phyloP scores from a whole-genome alignment of 2,888 invertebrate genomes.

The Lepas anatifera region DNA sequence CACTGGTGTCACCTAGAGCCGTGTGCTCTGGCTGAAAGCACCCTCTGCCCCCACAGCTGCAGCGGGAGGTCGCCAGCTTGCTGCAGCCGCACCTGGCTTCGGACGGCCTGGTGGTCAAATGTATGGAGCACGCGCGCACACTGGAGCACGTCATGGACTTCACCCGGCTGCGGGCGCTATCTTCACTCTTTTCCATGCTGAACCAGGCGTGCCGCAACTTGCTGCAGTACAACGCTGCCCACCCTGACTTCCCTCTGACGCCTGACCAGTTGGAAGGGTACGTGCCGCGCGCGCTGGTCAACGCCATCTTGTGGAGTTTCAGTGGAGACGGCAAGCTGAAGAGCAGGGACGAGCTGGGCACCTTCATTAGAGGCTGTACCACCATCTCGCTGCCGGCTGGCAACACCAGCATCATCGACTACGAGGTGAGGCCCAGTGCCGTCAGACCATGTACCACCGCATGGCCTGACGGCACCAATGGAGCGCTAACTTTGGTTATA shows the following conservation, averaged over 20 bases:
- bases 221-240: slow-evolving; percentile 79
- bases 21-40: not conserved
- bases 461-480: no score
- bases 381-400: slow-evolving; percentile 82
- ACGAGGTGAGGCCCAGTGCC: slow-evolving; percentile 52
- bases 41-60: slow-evolving; percentile 45
- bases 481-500: no score
- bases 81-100: slow-evolving; percentile 76
- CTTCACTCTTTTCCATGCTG: slow-evolving; percentile 93
- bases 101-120: slow-evolving; percentile 85
- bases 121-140: slow-evolving; percentile 77
- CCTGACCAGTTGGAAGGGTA: slow-evolving; percentile 86
- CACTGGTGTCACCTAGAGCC: no score
- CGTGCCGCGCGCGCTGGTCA: slow-evolving; percentile 84
- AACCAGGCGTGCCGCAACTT: slow-evolving; percentile 74
- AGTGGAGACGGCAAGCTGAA: slow-evolving; percentile 96
- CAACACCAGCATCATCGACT: slow-evolving; percentile 76
- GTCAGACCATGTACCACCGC: no score
- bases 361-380: slow-evolving; percentile 88
- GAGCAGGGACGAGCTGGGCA: slow-evolving; percentile 85
- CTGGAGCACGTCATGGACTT: slow-evolving; percentile 98
- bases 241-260: slow-evolving; percentile 88
- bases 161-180: slow-evolving; percentile 86
- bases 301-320: slow-evolving; percentile 93
- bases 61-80: slow-evolving; percentile 74